These are phyloP conservation scores for Scomberomorus guttatus DNA, from an alignment of 2,797 vertebrate genomes.

Conservation along the genomic window DNA sequence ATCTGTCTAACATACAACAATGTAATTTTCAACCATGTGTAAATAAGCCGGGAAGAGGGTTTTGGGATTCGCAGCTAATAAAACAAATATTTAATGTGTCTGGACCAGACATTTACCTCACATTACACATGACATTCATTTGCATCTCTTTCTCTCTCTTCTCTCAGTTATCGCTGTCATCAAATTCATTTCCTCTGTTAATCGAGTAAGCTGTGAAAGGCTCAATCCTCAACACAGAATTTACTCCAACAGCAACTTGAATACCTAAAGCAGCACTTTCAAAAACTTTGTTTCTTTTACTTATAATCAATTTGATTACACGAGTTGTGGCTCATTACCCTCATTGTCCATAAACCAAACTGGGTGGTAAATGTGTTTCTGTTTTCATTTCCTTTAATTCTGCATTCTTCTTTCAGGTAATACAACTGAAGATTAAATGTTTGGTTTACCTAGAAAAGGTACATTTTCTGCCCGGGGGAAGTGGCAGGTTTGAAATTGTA, in stretches of 20 bases:
- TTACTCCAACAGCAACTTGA: slow-evolving; percentile 6
- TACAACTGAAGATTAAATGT: slow-evolving; percentile 9
- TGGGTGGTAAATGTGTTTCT: slow-evolving; percentile 17
- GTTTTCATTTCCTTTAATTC: slow-evolving; percentile 4
- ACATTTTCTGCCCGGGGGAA: slow-evolving; percentile 8
- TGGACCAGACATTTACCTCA: slow-evolving; percentile 24
- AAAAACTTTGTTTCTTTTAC: slow-evolving; percentile 3
- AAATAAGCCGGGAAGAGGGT: slow-evolving; percentile 49
- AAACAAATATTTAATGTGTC: background rate
- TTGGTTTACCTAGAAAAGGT: background rate
- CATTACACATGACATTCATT: slow-evolving; percentile 2
- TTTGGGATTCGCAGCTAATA: slow-evolving; percentile 16
- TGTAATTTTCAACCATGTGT: slow-evolving; percentile 27
- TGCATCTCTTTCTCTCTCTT: slow-evolving; percentile 1
- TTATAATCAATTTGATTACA: slow-evolving; percentile 2
- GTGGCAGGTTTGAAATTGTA: slow-evolving; percentile 15
- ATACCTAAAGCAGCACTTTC: slow-evolving; percentile 1
- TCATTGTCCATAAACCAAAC: slow-evolving; percentile 32
- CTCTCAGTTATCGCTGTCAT: slow-evolving; percentile 1
- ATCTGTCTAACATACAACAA: slow-evolving; percentile 17
- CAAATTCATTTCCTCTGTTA: background rate
- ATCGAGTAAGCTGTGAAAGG: background rate
- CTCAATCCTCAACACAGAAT: background rate
- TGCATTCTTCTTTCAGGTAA: background rate
- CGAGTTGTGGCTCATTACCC: slow-evolving; percentile 8